A percentile compares a stretch with the other conserved stretches of the same genome.
These are phyloP conservation scores for Semnornis frantzii DNA, from an alignment of 2,113 vertebrate genomes.

Conservation along the genomic window DNA sequence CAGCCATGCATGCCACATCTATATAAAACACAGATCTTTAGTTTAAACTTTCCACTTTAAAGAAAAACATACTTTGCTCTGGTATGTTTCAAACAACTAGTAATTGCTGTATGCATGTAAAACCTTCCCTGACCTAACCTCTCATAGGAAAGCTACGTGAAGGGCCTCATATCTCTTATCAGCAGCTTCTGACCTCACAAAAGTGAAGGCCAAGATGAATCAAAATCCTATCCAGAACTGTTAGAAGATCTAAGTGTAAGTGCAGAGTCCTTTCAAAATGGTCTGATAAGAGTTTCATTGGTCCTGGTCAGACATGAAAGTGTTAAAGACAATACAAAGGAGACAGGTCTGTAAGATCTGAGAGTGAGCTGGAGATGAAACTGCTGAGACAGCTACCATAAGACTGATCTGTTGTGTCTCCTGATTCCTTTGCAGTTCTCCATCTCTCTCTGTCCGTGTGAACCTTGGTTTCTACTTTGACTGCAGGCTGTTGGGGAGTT, in stretches of 20 bases:
- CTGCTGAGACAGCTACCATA: neutral
- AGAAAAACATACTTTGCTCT: neutral
- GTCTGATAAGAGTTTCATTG: neutral
- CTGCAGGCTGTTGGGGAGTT: neutral
- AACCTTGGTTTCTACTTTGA: neutral
- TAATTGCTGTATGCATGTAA: neutral
- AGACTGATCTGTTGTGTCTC: neutral
- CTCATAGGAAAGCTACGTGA: neutral
- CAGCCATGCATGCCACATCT: neutral
- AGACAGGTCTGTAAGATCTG: neutral
- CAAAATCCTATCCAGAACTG: neutral
- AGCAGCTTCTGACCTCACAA: neutral
- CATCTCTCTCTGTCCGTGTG: constrained; percentile 13
- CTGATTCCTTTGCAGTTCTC: neutral
- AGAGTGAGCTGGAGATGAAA: constrained; percentile 2
- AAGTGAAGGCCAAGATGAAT: neutral
- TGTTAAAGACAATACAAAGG: neutral
- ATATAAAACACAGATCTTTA: neutral
- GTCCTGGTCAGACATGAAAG: neutral
- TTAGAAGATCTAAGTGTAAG: neutral
- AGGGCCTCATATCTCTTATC: neutral
- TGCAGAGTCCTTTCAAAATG: neutral
- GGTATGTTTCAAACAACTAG: neutral
- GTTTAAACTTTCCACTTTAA: neutral
- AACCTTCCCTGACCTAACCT: neutral